Base-by-base conservation (phyloP, 1,140 invertebrate genomes). In the Monochamus saltuarius region DNA sequence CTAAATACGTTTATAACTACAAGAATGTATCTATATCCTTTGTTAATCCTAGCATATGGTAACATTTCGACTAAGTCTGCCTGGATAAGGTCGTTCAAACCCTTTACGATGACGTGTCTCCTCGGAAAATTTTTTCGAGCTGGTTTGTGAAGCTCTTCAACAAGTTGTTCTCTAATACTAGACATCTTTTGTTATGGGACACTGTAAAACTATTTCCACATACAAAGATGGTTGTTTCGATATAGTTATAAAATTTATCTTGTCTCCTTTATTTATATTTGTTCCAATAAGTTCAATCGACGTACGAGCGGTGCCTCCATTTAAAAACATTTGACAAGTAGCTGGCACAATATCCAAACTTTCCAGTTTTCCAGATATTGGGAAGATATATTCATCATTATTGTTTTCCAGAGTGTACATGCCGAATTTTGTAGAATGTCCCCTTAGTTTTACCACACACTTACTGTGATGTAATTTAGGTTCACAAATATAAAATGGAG, bases 1-100 rank as follows among this genome's bases (percentile, higher is more conserved):
- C 71, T 74, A 66, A 80, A 80, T 22, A 64, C 61, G 68, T 82
- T 77, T 55, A 83, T 81, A 6, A 79, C 69, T 22, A n/a, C 11
- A n/a, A 83, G 60, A 22, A 82, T 66, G 61, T 78, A 82, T 56
- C 73, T 74, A 64, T 67, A 75, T 16, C 72, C 71, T 43, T 72
- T 67, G 70, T 82, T 82, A 38, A 65, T 29, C 60, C 61, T 64
- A 14, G 61, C 59, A 66, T 70, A 73, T 0, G 53, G 61, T 39
- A 66, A 64, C 72, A 78, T 75, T 65, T 78, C 73, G 4, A 75
- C 72, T 22, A 78, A 66, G 70, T 78, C 76, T 10, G 72, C 72
- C 64, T 77, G 75, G 70, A 71, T 77, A 1, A 73, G 62, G 50
- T 78, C 76, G 71, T 76, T 66, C 6, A 77, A 63, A 45, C 69